phyloP scores from a whole-genome alignment of 1,140 invertebrate genomes.

The Drosophila equinoxialis region DNA sequence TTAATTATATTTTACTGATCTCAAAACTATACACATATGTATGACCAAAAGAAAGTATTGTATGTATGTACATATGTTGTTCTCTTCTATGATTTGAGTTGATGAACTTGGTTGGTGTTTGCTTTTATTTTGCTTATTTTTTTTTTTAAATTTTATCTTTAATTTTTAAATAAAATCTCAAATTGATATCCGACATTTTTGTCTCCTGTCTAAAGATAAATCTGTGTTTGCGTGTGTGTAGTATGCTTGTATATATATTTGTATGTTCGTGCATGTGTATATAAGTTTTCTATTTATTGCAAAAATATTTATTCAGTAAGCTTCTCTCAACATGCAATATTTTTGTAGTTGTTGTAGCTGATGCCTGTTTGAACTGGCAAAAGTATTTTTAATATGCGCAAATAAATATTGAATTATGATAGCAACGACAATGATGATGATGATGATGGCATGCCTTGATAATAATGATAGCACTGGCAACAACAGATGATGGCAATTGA shows the following conservation, averaged over 20 bases:
- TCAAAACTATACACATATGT: no score
- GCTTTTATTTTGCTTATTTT: no score
- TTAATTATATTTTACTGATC: no score
- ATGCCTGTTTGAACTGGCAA: slow-evolving; percentile 54
- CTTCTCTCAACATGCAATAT: slow-evolving; percentile 53
- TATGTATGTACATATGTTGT: no score
- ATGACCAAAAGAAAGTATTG: no score
- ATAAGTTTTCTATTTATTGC: slow-evolving; percentile 62
- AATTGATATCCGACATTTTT: slow-evolving; percentile 1
- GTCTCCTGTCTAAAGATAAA: background rate
- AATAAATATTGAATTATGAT: slow-evolving; percentile 65
- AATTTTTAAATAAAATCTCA: background rate
- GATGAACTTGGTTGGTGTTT: no score
- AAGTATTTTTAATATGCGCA: slow-evolving; percentile 73
- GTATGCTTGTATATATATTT: no score
- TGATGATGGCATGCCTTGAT: background rate
- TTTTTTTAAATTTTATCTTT: no score
- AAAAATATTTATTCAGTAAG: slow-evolving; percentile 73
- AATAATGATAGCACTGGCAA: slow-evolving; percentile 15
- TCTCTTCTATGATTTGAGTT: no score
- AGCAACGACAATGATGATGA: slow-evolving; percentile 26
- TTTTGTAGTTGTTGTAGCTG: slow-evolving; percentile 14
- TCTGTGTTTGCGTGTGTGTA: slow-evolving; percentile 18
- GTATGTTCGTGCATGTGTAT: background rate
- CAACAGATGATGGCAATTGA: slow-evolving; percentile 38